Evolutionary conservation across 2,888 invertebrate species (phyloP).

Genomic region (Trissoscelio sp.): DNA sequence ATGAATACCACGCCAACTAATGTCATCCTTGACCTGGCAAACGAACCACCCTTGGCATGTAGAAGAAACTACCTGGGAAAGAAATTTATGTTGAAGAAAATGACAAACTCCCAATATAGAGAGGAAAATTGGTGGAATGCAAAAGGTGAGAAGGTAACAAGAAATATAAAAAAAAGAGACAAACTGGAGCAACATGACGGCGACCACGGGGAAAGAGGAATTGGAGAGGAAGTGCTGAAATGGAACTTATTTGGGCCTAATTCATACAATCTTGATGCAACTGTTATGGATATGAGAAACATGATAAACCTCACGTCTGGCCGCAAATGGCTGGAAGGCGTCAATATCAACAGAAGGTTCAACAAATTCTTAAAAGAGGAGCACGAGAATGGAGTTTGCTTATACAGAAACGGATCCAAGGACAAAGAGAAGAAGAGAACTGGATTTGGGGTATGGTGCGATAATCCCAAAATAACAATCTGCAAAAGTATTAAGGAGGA

Average conservation of each 20-base stretch:
- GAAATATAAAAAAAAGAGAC: no score
- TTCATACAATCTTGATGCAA: no score
- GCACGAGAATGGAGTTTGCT: no score
- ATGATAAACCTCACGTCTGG: no score
- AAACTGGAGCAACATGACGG: no score
- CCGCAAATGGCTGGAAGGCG: conserved; percentile 1
- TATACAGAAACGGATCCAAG: conserved; percentile 1
- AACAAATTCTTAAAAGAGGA: neutral
- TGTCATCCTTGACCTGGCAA: neutral
- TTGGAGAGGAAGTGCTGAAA: no score
- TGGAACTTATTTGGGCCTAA: no score
- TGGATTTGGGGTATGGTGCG: neutral
- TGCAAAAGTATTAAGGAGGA: neutral
- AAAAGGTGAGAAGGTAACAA: no score
- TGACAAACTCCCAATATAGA: no score
- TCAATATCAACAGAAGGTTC: neutral
- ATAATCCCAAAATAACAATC: neutral
- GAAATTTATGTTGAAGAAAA: no score
- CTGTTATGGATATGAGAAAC: neutral
- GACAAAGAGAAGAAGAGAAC: neutral
- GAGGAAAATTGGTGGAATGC: no score
- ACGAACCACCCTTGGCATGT: neutral
- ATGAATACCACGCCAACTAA: neutral
- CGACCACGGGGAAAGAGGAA: no score
- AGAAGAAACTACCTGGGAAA: neutral